phyloP scores from a whole-genome alignment of 2,888 invertebrate species.

The Dilophus febrilis region DNA sequence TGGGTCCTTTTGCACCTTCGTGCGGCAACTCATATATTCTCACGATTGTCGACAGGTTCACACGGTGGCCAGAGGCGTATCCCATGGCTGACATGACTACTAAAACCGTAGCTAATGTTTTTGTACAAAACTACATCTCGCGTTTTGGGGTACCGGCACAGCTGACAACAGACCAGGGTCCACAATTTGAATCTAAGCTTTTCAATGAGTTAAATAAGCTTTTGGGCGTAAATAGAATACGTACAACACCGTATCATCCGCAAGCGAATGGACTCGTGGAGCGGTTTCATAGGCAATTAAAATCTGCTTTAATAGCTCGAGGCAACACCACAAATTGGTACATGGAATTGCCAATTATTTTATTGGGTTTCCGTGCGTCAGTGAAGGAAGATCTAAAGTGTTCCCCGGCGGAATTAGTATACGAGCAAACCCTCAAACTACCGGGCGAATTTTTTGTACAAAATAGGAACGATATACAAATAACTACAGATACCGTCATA shows the following conservation, averaged over 20 bases:
- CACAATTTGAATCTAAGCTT: conserved; percentile 20
- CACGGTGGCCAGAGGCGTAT: conserved; percentile 15
- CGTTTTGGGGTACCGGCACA: conserved; percentile 23
- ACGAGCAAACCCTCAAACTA: conserved; percentile 14
- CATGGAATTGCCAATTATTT: conserved; percentile 17
- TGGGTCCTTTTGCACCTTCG: conserved; percentile 16
- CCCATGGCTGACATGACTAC: conserved; percentile 14
- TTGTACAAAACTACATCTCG: conserved; percentile 23
- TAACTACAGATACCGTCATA: too few species aligned
- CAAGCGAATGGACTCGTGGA: conserved; percentile 26
- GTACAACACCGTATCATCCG: conserved; percentile 22
- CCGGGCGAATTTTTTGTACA: neutral
- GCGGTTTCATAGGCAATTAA: conserved; percentile 24
- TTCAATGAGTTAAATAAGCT: conserved; percentile 16
- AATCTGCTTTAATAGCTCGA: conserved; percentile 20
- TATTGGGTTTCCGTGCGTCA: conserved; percentile 18
- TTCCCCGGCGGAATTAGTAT: conserved; percentile 19
- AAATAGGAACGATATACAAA: too few species aligned
- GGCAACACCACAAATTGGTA: conserved; percentile 13
- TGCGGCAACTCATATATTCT: conserved; percentile 19
- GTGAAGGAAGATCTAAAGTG: conserved; percentile 18
- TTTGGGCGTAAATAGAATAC: conserved; percentile 14
- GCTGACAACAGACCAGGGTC: conserved; percentile 14
- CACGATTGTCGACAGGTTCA: conserved; percentile 15
- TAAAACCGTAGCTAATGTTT: conserved; percentile 15